Evolutionary conservation across 2,113 vertebrate species (phyloP), one percentile per base, ranked within the genome.

Genomic region (Oostethus manadensis): DNA sequence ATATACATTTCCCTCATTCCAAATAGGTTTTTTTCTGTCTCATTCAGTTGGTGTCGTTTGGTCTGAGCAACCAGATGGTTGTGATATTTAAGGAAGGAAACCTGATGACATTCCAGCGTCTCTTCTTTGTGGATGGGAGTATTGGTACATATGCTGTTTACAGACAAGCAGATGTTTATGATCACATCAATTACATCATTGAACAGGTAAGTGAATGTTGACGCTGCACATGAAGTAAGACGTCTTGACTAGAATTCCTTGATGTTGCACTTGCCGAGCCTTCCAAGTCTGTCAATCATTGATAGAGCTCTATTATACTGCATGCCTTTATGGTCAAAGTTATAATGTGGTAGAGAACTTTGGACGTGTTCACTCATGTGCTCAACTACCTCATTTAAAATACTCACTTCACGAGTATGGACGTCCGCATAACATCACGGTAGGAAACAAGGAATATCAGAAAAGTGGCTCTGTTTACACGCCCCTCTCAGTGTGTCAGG

Each of bases 21-120:
- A 40, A 14, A 38, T 5, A 62, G 10, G 3, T 13, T 40, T 1
- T 8, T 10, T 29, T 49, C n/a, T 9, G 60, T 86, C 83, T 46
- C n/a, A n/a, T n/a, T n/a, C 86, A 98, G 95, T 76, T 98, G 65
- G 92, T 97, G 44, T 82, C 90, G 44, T 98, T 98, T 81, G 94
- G 95, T 14, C 73, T 98, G 64, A 97, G 93, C 78, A 98, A 98
- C 83, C 93, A 97, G 77, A 94, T 97, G 95, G 93, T 98, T 20
- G 94, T 97, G 54, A 89, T 89, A 20, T 98, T 98, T 81, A 95
- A 93, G 76, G 93, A 94, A 67, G 94, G 97, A 76, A 97, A 93
- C 74, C 91, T 93, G 5, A 56, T 92, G 68, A 89, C 94, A 3
- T 97, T 98, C 84, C 94, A 91, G 60, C 93, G 97, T 60, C 89